A percentile compares a stretch with the other conserved stretches of the same genome.
Evolutionary conservation across 2,797 vertebrate genomes (phyloP).

Genomic region (Danio tinwini): DNA sequence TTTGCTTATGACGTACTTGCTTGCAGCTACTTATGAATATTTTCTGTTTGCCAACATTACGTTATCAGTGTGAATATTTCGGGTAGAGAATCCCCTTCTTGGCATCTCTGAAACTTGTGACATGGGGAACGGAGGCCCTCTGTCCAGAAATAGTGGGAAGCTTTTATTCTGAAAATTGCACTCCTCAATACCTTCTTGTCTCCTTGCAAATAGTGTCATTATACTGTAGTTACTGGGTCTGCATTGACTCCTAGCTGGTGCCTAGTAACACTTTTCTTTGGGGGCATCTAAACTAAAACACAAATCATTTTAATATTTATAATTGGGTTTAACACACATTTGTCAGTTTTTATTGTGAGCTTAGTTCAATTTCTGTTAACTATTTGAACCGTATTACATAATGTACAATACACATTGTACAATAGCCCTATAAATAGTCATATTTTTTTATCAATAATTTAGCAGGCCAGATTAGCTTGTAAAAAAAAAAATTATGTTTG

Average conservation of each 20-base stretch:
- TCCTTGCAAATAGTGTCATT: neutral
- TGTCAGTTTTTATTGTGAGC: too few species aligned
- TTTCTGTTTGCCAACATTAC: neutral
- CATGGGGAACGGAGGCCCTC: neutral
- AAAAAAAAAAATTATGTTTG: too few species aligned
- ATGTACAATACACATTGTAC: too few species aligned
- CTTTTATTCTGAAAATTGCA: neutral
- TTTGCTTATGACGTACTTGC: neutral
- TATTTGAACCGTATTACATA: too few species aligned
- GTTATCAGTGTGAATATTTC: neutral
- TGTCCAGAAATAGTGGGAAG: neutral
- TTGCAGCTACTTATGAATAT: neutral
- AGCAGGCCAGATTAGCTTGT: too few species aligned
- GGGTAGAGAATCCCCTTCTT: neutral
- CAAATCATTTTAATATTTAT: too few species aligned
- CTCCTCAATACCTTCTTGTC: neutral
- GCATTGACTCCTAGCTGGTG: neutral
- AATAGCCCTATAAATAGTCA: too few species aligned
- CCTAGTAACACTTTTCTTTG: neutral
- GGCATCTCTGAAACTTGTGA: neutral
- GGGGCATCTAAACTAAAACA: too few species aligned
- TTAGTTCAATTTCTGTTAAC: too few species aligned
- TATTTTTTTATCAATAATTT: too few species aligned
- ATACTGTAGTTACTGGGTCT: neutral
- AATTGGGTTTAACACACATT: too few species aligned